Conservation (phyloP, 2,113 vertebrate genomes). For the Ariopsis seemanni region DNA sequence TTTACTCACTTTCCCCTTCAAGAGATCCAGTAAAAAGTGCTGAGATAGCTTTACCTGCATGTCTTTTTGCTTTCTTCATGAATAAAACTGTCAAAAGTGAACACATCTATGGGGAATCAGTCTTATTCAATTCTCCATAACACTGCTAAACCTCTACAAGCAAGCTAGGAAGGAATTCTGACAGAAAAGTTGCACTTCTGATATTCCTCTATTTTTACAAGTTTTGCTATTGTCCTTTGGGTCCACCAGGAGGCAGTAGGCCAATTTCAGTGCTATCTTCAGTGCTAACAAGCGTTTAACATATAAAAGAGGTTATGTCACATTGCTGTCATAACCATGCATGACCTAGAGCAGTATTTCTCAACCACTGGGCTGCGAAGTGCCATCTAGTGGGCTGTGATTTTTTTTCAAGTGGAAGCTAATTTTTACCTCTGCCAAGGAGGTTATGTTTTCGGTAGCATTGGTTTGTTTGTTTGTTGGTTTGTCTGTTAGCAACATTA, state of each 20-base stretch:
- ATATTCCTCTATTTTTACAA: background rate
- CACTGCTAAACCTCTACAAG: background rate
- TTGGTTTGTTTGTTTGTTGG: no score
- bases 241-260: background rate
- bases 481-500: no score
- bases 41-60: background rate
- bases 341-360: background rate
- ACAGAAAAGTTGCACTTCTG: background rate
- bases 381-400: no score
- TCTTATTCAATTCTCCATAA: background rate
- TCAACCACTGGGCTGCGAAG: no score
- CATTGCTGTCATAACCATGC: background rate
- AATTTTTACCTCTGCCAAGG: no score
- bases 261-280: background rate
- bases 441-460: no score
- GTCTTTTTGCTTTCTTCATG: background rate
- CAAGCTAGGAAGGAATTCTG: background rate
- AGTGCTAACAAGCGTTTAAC: no score
- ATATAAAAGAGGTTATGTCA: background rate
- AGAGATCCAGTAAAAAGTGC: slow-evolving; percentile 2
- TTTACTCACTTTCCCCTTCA: background rate
- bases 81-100: background rate
- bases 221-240: background rate
- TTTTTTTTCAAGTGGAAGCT: no score
- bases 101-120: background rate